Conservation (phyloP, 2,113 vertebrate species). For the Mesocricetus auratus region DNA sequence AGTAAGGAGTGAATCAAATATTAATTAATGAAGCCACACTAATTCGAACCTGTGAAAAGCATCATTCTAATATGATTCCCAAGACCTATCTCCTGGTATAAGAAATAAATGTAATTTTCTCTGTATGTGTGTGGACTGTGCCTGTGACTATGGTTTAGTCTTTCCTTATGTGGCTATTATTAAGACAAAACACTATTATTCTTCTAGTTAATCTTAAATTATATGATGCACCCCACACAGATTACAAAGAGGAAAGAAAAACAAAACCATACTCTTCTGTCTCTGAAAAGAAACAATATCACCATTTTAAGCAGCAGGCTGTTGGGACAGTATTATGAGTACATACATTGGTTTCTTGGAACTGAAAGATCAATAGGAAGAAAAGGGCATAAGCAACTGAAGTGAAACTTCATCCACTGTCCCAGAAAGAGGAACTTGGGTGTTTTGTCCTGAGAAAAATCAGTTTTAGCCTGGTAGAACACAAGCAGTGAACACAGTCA, state of each 20-base stretch:
- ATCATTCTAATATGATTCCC: too few species aligned
- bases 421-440: not conserved
- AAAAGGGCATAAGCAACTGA: not conserved
- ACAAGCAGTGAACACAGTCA: too few species aligned
- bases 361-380: not conserved
- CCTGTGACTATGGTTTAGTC: not conserved
- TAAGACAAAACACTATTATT: not conserved
- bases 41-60: not conserved
- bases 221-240: not conserved
- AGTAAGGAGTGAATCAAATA: not conserved
- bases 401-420: not conserved
- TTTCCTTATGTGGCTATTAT: not conserved
- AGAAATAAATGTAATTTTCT: not conserved
- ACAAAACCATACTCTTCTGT: not conserved
- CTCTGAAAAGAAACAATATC: not conserved
- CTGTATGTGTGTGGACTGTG: accelerated
- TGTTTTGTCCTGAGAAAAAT: not conserved
- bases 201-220: not conserved
- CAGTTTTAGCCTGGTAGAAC: not conserved
- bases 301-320: not conserved
- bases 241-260: not conserved
- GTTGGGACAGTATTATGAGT: not conserved
- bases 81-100: too few species aligned
- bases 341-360: not conserved
- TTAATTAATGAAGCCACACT: not conserved